Evolutionary conservation across 1,140 invertebrate genomes (phyloP).

Genomic region (Drosophila triauraria): DNA sequence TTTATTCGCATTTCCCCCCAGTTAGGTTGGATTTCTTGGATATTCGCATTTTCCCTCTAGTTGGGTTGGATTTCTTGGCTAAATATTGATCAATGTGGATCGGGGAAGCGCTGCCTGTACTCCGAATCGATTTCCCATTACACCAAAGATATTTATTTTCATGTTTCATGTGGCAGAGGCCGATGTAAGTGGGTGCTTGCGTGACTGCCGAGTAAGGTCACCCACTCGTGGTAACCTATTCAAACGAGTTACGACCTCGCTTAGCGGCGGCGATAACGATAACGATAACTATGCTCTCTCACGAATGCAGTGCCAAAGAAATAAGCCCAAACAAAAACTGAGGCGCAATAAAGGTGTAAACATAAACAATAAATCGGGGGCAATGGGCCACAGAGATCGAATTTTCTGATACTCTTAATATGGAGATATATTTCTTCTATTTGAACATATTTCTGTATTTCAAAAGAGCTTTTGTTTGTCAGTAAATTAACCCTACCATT

Average conservation of each 20-base stretch:
- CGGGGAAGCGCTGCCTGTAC: slow-evolving; percentile 1
- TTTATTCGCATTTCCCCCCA: slow-evolving; percentile 6
- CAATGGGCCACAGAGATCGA: slow-evolving; percentile 1
- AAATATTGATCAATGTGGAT: slow-evolving; percentile 62
- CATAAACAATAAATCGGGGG: slow-evolving; percentile 15
- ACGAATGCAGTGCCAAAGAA: slow-evolving; percentile 32
- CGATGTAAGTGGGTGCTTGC: slow-evolving; percentile 39
- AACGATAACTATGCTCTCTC: slow-evolving; percentile 50
- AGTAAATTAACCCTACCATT: no score
- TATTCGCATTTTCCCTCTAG: no score
- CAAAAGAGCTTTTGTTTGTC: no score
- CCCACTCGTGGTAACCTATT: slow-evolving; percentile 31
- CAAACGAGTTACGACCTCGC: slow-evolving; percentile 40
- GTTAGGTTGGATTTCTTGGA: no score
- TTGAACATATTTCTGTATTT: no score
- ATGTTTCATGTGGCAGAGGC: neutral
- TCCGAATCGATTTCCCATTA: slow-evolving; percentile 32
- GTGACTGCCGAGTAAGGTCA: slow-evolving; percentile 45
- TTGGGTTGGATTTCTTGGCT: slow-evolving; percentile 19
- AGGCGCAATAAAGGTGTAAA: slow-evolving; percentile 20
- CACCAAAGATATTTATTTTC: slow-evolving; percentile 1
- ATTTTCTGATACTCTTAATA: neutral
- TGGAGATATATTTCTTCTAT: no score
- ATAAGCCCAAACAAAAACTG: neutral
- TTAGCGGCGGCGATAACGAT: slow-evolving; percentile 37